These are phyloP conservation scores for Dromiciops gliroides DNA, from an alignment of 2,113 vertebrate genomes.

Conservation along the genomic window DNA sequence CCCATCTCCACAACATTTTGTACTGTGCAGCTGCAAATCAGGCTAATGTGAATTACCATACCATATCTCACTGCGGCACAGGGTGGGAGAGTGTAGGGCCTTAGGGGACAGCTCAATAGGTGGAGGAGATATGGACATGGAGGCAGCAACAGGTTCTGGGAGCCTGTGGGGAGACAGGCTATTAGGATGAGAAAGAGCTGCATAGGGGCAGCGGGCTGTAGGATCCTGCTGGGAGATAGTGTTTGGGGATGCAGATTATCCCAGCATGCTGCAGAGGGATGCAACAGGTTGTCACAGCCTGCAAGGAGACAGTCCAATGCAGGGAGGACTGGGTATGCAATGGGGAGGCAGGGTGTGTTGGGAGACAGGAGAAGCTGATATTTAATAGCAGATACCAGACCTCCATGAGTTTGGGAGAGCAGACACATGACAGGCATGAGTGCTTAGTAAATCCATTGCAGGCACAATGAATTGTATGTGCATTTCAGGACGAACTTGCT, in stretches of 20 bases:
- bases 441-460: neutral
- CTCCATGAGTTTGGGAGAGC: neutral
- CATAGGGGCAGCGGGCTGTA: neutral
- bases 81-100: neutral
- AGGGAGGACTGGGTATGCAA: neutral
- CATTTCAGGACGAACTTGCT: slow-evolving; percentile 18
- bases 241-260: neutral
- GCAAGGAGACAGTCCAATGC: slow-evolving; percentile 59
- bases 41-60: neutral
- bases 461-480: neutral
- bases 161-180: neutral
- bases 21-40: slow-evolving; percentile 37
- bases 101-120: neutral
- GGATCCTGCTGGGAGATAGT: slow-evolving; percentile 1
- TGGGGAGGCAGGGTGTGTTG: neutral
- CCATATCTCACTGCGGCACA: neutral
- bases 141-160: neutral
- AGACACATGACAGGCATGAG: neutral
- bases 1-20: slow-evolving; percentile 25
- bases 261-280: slow-evolving; percentile 33
- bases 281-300: slow-evolving; percentile 63
- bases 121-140: neutral
- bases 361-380: neutral
- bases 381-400: neutral
- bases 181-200: neutral